Evolutionary conservation across 1,140 invertebrate genomes (phyloP), one percentile per base, ranked within the genome.

Genomic region (Ptiloglossa arizonensis): DNA sequence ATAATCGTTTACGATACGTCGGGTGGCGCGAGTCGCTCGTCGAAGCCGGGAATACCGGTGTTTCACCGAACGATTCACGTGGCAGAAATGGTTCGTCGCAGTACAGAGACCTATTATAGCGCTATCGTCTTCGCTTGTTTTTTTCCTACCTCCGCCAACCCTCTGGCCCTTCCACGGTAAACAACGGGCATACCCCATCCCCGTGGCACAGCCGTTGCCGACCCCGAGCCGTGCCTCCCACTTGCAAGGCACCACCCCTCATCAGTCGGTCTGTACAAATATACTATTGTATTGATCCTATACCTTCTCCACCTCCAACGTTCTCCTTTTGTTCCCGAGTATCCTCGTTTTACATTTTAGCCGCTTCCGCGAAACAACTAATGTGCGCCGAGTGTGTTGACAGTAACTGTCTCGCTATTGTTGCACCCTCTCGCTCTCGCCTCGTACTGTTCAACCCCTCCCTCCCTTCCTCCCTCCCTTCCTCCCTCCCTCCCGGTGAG

Each of bases 241-340:
- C 87, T 82, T 79, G 86, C 81, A 82, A 84, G 84, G 85, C 81
- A 87, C 81, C 88, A 89, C 82, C 84, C 83, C 87, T 88, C 86
- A 86, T 87, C 85, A 89, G 80, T 85, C 87, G 88, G 60, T 82
- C 78, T 83, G 80, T 86, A 86, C 89, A 90, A 90, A 90, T 89
- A 90, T 84, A 87, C 89, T 88, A 90, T 90, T 89, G 89, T 90
- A 90, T 90, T 82, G 89, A 90, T 90, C 89, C 81, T 81, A 87
- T 82, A 81, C 82, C 72, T 85, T 86, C 81, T 79, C 71, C 74
- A 80, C 85, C 85, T 76, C 66, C 83, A 77, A 70, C 83, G 79
- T 67, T 83, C 73, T 76, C 79, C 89, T 90, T 90, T 90, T 90
- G 88, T 90, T 90, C 83, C 60, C 76, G 75, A 79, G 70, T 86